Conservation (phyloP, 2,888 invertebrate species). For the Lepidocyrtoides sp. region DNA sequence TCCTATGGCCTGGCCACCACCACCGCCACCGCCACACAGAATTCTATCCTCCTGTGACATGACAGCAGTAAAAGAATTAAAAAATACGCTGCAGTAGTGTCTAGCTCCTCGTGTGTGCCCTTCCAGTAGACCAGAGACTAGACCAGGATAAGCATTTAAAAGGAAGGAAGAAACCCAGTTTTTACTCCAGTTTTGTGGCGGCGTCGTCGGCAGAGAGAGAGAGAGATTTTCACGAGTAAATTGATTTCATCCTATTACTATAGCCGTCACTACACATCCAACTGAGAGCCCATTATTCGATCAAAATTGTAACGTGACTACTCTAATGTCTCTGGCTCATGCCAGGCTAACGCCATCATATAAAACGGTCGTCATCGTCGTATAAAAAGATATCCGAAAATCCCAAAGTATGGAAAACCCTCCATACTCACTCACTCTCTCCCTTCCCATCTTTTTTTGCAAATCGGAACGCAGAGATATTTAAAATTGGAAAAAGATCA, state of each 20-base stretch:
- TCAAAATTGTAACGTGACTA: not conserved
- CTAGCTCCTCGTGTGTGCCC: conserved; percentile 7
- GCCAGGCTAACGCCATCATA: not conserved
- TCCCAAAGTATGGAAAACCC: conserved; percentile 1
- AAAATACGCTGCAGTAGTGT: conserved; percentile 27
- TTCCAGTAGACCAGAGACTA: no score
- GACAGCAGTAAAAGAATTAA: conserved; percentile 49
- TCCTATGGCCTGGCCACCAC: not conserved
- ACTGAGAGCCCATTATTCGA: conserved; percentile 14
- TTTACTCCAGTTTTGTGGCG: not conserved
- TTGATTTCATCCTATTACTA: conserved; percentile 41
- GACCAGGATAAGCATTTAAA: no score
- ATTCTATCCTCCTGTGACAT: conserved; percentile 7
- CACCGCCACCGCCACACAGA: not conserved
- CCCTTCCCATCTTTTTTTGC: not conserved
- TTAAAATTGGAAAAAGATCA: conserved; percentile 13
- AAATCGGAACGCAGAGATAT: not conserved
- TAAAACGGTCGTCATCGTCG: no score
- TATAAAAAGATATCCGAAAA: not conserved
- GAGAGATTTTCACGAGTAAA: conserved; percentile 50
- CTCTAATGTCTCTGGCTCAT: not conserved
- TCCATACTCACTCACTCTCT: not conserved
- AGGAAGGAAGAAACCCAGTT: no score
- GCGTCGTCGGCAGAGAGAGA: not conserved
- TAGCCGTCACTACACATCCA: not conserved